Base-by-base conservation (phyloP, 2,888 invertebrate genomes). In the Cosmopolites sordidus region DNA sequence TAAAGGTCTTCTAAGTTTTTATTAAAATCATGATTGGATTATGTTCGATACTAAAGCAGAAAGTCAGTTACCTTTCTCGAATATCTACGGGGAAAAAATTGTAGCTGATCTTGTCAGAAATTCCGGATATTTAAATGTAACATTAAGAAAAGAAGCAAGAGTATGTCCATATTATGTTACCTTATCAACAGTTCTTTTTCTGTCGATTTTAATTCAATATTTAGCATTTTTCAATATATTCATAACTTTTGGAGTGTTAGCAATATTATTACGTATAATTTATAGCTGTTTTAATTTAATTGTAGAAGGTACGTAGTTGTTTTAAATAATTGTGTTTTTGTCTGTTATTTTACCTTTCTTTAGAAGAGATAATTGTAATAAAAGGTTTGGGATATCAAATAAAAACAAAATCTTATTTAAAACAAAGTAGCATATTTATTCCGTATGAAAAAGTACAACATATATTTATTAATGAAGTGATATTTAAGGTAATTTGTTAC, bases 391-490 rank as follows among this genome's bases (percentile, higher is more conserved):
- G 62, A 48, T 61, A 51, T 33, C 60, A 61, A 48, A 51, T 61
- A 40, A 44, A 43, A 14, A 53, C 46, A 16, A 54, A 54, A 42
- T 47, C 27, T 43, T 2, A 43, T 15, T 8, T 58, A 11, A 52
- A 58, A 22, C 39, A 56, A 14, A 60, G n/a, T n/a, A 53, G 41
- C 27, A 48, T 44, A 27, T 62, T 61, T 46, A 59, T 62, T 59
- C 62, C 60, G 22, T 58, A 53, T 51, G 54, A 58, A 41, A 45
- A 56, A 55, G 58, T 62, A 54, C 58, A 62, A 55, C 55, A 48
- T 44, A 48, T 60, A 46, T 62, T 62, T 56, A 58, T 62, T 16
- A 62, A 60, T 51, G 62, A 62, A 56, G 60, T 61, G 3, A 56
- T 62, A 29, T 37, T 54, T 40, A 52, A 56, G 47, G 62, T 59